These are phyloP conservation scores for Drosophila trapezifrons DNA, from an alignment of 1,140 invertebrate species.

Conservation along the genomic window DNA sequence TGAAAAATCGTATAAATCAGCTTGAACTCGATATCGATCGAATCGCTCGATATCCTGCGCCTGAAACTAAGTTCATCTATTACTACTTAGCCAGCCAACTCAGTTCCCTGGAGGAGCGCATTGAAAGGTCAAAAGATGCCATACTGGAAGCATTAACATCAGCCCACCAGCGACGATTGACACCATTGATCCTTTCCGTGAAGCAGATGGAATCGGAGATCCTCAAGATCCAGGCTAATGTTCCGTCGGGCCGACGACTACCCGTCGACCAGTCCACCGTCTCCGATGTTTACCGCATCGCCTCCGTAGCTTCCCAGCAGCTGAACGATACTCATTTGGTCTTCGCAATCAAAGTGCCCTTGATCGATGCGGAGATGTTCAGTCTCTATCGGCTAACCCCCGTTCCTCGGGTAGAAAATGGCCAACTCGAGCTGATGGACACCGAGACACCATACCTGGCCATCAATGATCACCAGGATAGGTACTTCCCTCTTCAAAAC, in stretches of 20 bases:
- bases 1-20: background rate
- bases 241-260: conserved; percentile 8
- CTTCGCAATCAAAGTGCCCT: conserved; percentile 17
- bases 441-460: conserved; percentile 21
- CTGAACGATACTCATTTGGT: background rate
- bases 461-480: conserved; percentile 24
- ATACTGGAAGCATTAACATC: conserved; percentile 12
- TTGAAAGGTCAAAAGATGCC: background rate
- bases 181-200: conserved; percentile 9
- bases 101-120: background rate
- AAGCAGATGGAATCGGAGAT: conserved; percentile 9
- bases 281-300: conserved; percentile 10
- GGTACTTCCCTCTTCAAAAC: conserved; percentile 10
- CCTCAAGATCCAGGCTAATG: background rate
- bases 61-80: rapidly evolving
- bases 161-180: background rate
- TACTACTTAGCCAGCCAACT: background rate
- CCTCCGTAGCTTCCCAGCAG: background rate
- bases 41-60: rapidly evolving
- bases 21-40: background rate
- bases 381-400: conserved; percentile 27
- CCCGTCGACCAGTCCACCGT: background rate
- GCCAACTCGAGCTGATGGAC: conserved; percentile 12
- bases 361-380: conserved; percentile 20
- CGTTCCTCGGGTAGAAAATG: conserved; percentile 13